A percentile compares a stretch with the other conserved stretches of the same genome.
Conservation (phyloP, 2,113 vertebrate genomes). For the Panthera leo region DNA sequence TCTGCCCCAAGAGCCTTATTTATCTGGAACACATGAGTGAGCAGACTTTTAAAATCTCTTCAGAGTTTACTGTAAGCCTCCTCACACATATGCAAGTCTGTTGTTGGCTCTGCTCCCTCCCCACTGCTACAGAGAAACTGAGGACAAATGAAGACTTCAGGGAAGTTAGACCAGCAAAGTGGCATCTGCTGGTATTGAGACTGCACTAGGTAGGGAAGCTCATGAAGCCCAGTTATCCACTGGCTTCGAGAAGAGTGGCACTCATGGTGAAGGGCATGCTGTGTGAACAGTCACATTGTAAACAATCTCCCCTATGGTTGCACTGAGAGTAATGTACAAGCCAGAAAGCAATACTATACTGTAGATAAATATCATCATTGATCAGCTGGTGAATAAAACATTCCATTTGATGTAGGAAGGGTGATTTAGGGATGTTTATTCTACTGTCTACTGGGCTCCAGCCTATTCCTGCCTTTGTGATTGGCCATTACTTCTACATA, state of each 20-base stretch:
- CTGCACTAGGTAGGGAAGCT: neutral
- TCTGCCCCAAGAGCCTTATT: neutral
- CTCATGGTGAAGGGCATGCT: neutral
- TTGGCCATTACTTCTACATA: neutral
- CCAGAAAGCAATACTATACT: neutral
- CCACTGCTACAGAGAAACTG: neutral
- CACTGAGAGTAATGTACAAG: neutral
- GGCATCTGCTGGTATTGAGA: neutral
- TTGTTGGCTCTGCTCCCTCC: neutral
- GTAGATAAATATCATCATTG: neutral
- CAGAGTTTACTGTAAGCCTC: neutral
- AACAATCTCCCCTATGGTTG: neutral
- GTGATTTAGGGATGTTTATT: neutral
- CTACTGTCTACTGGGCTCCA: neutral
- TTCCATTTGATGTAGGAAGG: neutral
- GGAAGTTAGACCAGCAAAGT: neutral
- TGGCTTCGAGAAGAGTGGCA: neutral
- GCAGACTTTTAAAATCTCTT: neutral
- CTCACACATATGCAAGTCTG: rapidly evolving
- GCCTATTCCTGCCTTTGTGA: neutral
- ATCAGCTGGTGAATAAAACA: neutral
- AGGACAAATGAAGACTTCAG: neutral
- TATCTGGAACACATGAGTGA: neutral
- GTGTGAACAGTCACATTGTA: neutral
- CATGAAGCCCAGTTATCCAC: too few relatives aligned